Conservation (phyloP, 2,797 vertebrate species). For the Rhinella marina region DNA sequence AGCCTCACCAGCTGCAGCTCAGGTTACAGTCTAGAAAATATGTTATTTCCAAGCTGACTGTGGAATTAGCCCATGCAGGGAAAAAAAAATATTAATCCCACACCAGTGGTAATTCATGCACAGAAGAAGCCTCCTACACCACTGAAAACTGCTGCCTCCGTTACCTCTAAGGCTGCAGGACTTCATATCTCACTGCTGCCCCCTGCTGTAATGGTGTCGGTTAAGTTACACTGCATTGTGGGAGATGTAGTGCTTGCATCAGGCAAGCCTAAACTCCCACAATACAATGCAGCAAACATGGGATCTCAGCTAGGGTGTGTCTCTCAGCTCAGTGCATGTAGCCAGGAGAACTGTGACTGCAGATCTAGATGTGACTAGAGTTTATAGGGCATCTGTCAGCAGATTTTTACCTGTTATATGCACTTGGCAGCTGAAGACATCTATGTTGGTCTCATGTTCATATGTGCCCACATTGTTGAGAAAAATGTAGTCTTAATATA, state of each 20-base stretch:
- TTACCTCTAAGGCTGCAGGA: not conserved
- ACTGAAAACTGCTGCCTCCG: not conserved
- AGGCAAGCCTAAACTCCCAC: not conserved
- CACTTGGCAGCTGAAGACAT: too few relatives aligned
- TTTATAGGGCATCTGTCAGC: not conserved
- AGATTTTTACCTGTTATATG: too few relatives aligned
- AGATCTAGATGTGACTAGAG: not conserved
- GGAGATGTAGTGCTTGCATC: not conserved
- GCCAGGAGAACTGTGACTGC: not conserved
- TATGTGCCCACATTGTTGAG: too few relatives aligned
- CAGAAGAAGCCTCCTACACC: conserved; percentile 38
- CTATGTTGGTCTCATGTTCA: too few relatives aligned
- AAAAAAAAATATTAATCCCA: not conserved
- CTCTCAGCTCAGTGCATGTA: too few relatives aligned
- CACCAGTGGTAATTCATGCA: conserved; percentile 25
- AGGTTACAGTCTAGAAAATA: not conserved
- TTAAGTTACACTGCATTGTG: not conserved
- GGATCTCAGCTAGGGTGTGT: not conserved
- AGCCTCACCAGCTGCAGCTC: not conserved
- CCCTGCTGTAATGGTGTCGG: not conserved
- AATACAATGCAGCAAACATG: not conserved
- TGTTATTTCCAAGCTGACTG: not conserved
- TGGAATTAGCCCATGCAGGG: conserved; percentile 28
- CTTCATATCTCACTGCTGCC: not conserved
- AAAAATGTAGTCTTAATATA: too few relatives aligned